These are phyloP conservation scores for Huso huso DNA, from an alignment of 2,797 vertebrate genomes.

Conservation along the genomic window DNA sequence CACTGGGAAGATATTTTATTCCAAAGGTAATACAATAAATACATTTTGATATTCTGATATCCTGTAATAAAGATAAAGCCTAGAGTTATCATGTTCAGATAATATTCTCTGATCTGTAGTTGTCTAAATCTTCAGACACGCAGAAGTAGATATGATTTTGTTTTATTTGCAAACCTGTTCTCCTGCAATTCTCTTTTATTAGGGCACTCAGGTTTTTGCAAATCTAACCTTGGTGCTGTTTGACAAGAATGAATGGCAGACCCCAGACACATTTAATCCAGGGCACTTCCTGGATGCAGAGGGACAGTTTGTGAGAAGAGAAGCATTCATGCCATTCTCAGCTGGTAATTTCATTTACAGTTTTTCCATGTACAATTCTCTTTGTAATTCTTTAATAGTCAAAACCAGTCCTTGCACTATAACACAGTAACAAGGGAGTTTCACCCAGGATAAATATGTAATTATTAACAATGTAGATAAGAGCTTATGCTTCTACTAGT, in stretches of 20 bases:
- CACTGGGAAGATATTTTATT: slow-evolving; percentile 54
- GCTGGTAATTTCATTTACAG: slow-evolving; percentile 43
- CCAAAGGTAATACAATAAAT: slow-evolving; percentile 60
- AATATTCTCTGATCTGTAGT: too few species aligned
- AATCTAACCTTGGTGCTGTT: slow-evolving; percentile 57
- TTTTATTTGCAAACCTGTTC: not conserved
- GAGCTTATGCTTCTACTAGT: too few species aligned
- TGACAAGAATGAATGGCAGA: slow-evolving; percentile 67
- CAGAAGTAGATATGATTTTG: slow-evolving; percentile 2
- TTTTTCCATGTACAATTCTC: not conserved
- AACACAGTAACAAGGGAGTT: too few species aligned
- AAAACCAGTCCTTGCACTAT: not conserved
- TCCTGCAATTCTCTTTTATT: slow-evolving; percentile 1
- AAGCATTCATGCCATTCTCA: slow-evolving; percentile 72
- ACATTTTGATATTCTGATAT: too few species aligned
- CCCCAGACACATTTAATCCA: slow-evolving; percentile 65
- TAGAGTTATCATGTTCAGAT: too few species aligned
- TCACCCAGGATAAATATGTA: too few species aligned
- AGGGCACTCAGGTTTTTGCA: slow-evolving; percentile 47
- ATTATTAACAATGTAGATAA: too few species aligned
- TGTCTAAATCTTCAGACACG: too few species aligned
- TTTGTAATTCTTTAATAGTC: not conserved
- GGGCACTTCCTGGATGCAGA: slow-evolving; percentile 71
- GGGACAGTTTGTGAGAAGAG: slow-evolving; percentile 59
- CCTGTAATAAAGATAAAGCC: too few species aligned